phyloP scores from a whole-genome alignment of 2,113 vertebrate species.

The Meles meles region DNA sequence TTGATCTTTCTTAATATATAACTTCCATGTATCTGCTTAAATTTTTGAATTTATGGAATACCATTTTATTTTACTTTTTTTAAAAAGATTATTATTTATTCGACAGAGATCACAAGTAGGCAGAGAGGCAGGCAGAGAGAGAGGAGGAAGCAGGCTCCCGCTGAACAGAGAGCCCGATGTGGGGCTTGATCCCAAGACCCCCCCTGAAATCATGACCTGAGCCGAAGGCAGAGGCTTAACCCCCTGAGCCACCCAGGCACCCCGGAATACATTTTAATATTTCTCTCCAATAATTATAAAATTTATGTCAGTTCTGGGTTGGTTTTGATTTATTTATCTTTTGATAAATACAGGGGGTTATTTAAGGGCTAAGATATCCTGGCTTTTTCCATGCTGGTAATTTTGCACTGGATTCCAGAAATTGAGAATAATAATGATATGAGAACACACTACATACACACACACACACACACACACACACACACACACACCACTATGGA shows the following conservation, averaged over 20 bases:
- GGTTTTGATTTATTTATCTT: neutral
- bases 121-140: no score
- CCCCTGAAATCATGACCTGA: no score
- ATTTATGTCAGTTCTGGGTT: neutral
- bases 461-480: neutral
- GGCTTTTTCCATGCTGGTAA: neutral
- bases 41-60: neutral
- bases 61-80: neutral
- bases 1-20: neutral
- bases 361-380: neutral
- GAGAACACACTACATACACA: neutral
- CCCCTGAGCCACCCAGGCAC: no score
- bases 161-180: no score
- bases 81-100: no score
- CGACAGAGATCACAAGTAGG: no score
- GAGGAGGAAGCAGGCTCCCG: no score
- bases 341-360: neutral
- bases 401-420: neutral
- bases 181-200: no score
- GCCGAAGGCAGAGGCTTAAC: no score
- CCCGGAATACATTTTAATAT: neutral
- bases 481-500: neutral
- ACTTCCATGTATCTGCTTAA: neutral
- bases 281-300: constrained; percentile 3
- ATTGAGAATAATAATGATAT: neutral